These are phyloP conservation scores for Eptesicus fuscus DNA, from an alignment of 2,113 vertebrate species.

Conservation along the genomic window DNA sequence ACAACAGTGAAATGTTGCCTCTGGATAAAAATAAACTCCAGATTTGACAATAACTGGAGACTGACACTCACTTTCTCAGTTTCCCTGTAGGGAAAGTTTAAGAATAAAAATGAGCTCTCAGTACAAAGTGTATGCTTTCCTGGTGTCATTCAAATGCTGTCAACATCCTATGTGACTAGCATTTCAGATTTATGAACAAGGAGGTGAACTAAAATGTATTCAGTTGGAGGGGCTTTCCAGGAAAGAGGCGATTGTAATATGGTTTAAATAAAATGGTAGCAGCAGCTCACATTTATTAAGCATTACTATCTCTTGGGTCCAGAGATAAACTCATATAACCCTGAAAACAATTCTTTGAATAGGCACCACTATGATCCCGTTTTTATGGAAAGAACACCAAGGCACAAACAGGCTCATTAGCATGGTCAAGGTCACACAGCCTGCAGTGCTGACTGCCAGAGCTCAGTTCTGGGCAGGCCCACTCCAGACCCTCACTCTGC, in stretches of 20 bases:
- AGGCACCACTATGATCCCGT: neutral
- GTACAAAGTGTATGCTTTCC: neutral
- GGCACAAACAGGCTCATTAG: neutral
- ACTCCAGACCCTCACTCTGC: neutral
- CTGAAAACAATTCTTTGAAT: neutral
- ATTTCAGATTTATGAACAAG: neutral
- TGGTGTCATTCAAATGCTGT: neutral
- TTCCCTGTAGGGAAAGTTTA: neutral
- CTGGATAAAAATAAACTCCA: conserved; percentile 8
- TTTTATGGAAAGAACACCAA: neutral
- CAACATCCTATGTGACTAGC: neutral
- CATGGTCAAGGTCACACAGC: neutral
- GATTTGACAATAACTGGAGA: neutral
- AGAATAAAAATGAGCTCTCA: conserved; percentile 10
- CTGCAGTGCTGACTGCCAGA: neutral
- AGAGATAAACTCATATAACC: neutral
- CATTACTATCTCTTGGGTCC: neutral
- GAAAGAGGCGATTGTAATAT: neutral
- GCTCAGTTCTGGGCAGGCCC: neutral
- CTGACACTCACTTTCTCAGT: neutral
- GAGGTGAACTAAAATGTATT: neutral
- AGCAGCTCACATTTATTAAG: neutral
- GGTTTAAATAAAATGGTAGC: neutral
- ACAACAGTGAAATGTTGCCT: neutral
- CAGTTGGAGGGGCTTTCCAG: neutral